A percentile compares a stretch with the other conserved stretches of the same genome.
phyloP scores from a whole-genome alignment of 2,797 vertebrate species.

The Tinamus major region DNA sequence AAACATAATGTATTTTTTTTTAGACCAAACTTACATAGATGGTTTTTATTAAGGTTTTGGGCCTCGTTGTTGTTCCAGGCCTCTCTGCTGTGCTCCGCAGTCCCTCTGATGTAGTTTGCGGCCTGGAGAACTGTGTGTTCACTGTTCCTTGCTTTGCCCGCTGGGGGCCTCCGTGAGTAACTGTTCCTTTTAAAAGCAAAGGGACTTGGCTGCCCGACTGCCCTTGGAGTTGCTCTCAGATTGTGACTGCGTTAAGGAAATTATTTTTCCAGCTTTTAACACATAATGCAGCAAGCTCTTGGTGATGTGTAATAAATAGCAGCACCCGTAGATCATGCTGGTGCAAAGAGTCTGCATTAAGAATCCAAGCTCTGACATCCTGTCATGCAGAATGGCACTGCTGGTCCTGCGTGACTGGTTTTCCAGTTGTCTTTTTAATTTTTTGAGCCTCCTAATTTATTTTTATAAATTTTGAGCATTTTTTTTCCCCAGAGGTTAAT shows the following conservation, averaged over 20 bases:
- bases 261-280: background rate
- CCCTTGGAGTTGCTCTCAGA: background rate
- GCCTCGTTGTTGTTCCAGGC: background rate
- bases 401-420: background rate
- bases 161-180: background rate
- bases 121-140: background rate
- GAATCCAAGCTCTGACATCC: background rate
- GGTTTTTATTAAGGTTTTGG: background rate
- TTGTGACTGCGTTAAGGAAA: background rate
- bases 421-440: background rate
- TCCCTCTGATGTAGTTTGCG: background rate
- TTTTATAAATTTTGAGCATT: constrained; percentile 10
- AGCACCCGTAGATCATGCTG: background rate
- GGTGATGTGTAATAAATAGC: background rate
- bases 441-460: background rate
- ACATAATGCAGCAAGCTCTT: background rate
- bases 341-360: background rate
- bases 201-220: background rate
- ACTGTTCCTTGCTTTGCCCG: background rate
- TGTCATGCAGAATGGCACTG: background rate
- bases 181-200: background rate
- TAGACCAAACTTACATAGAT: constrained; percentile 2
- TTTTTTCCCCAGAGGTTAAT: background rate
- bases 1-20: background rate
- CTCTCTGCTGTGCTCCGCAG: constrained; percentile 1